These are phyloP conservation scores for Helicolenus hilgendorfi DNA, from an alignment of 2,797 vertebrate species.

Conservation along the genomic window DNA sequence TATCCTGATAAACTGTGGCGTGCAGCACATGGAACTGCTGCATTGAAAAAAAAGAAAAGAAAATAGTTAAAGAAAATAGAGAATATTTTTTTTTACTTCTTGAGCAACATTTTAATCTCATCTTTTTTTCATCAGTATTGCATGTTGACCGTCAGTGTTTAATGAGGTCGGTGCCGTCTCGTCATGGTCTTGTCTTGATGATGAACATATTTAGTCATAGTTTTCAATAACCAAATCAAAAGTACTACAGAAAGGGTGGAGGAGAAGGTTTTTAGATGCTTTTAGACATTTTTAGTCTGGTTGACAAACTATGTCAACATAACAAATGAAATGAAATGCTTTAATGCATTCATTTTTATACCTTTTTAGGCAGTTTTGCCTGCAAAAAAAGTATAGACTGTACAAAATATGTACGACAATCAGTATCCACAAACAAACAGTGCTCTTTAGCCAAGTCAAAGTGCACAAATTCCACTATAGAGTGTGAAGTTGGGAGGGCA, in stretches of 20 bases:
- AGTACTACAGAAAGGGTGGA: not conserved
- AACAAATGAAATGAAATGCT: too few species aligned
- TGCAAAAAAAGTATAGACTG: not conserved
- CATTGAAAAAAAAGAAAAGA: too few species aligned
- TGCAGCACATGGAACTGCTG: too few species aligned
- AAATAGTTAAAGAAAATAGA: too few species aligned
- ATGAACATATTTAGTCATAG: not conserved
- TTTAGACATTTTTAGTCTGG: not conserved
- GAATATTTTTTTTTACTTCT: too few species aligned
- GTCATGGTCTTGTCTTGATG: not conserved
- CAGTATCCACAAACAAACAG: too few species aligned
- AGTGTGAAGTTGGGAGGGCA: too few species aligned
- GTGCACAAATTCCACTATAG: too few species aligned
- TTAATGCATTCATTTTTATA: not conserved
- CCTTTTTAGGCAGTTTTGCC: not conserved
- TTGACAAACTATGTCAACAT: not conserved
- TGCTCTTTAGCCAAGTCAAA: too few species aligned
- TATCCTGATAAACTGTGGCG: too few species aligned
- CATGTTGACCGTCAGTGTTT: not conserved
- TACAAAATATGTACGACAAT: too few species aligned
- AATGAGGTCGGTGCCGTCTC: not conserved
- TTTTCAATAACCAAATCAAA: not conserved
- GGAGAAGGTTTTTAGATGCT: not conserved
- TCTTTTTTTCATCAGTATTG: not conserved
- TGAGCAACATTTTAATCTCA: too few species aligned